Evolutionary conservation across 2,797 vertebrate species (phyloP).

Genomic region (Nannoperca australis): DNA sequence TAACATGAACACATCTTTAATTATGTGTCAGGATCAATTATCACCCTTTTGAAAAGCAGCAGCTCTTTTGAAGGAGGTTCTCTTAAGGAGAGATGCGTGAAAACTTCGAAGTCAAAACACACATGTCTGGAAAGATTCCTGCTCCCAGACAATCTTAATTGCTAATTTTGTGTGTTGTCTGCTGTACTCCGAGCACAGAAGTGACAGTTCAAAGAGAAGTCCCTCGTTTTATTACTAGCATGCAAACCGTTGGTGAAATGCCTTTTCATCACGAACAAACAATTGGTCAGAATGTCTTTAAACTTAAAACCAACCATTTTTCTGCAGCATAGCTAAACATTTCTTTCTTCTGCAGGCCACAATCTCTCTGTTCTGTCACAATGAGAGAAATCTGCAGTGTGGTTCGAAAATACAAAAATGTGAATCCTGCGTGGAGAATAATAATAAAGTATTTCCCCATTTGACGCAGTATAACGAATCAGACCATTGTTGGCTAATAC

Average conservation of each 20-base stretch:
- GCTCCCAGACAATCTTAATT: slow-evolving; percentile 75
- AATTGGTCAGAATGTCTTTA: slow-evolving; percentile 67
- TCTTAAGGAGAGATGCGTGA: slow-evolving; percentile 65
- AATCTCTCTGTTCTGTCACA: slow-evolving; percentile 48
- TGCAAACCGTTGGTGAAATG: slow-evolving; percentile 58
- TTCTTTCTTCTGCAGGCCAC: slow-evolving; percentile 49
- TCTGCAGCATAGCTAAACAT: slow-evolving; percentile 39
- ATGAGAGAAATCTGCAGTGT: slow-evolving; percentile 42
- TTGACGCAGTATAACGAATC: neutral
- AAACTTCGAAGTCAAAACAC: slow-evolving; percentile 63
- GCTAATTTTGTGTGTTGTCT: slow-evolving; percentile 69
- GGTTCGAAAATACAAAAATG: slow-evolving; percentile 28
- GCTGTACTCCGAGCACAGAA: slow-evolving; percentile 48
- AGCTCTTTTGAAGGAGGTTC: slow-evolving; percentile 51
- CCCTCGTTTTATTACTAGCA: slow-evolving; percentile 55
- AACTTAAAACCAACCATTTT: slow-evolving; percentile 59
- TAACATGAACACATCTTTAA: slow-evolving; percentile 86
- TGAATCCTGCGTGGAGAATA: slow-evolving; percentile 13
- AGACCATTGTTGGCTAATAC: neutral
- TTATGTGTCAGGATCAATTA: slow-evolving; percentile 86
- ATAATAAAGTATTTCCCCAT: neutral
- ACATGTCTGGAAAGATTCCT: slow-evolving; percentile 73
- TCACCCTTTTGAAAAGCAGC: slow-evolving; percentile 68
- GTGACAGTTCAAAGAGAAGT: slow-evolving; percentile 79
- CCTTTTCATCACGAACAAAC: slow-evolving; percentile 67